phyloP scores from a whole-genome alignment of 2,888 invertebrate species.

The Limulus polyphemus region DNA sequence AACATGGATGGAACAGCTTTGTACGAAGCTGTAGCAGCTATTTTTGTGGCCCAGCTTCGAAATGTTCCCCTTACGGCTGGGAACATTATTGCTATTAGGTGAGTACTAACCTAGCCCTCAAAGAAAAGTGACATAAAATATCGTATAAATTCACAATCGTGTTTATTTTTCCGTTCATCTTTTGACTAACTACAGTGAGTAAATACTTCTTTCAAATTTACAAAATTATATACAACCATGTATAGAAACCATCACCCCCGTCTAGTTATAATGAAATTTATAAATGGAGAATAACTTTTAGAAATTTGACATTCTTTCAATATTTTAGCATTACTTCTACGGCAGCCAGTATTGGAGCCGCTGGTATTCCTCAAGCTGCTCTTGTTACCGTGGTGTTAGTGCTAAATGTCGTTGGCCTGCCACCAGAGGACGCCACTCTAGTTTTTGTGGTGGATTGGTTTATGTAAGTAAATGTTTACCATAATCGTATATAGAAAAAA shows the following conservation, averaged over 20 bases:
- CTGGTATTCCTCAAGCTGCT: conserved; percentile 91
- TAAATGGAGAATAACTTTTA: background rate
- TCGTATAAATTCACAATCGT: too few species aligned
- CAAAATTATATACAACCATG: background rate
- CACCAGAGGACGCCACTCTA: conserved; percentile 76
- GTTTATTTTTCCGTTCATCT: too few species aligned
- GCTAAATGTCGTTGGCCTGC: conserved; percentile 75
- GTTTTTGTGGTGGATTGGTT: conserved; percentile 89
- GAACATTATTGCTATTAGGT: conserved; percentile 80
- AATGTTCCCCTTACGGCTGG: conserved; percentile 69
- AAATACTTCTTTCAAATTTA: background rate
- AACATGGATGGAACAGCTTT: conserved; percentile 97
- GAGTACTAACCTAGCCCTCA: background rate
- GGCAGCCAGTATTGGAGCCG: conserved; percentile 92
- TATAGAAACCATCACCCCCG: too few species aligned
- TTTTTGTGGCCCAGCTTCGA: conserved; percentile 90
- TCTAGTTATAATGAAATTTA: too few species aligned
- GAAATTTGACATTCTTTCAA: background rate
- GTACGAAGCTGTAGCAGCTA: conserved; percentile 94
- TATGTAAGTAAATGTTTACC: conserved; percentile 51
- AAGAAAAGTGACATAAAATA: too few species aligned
- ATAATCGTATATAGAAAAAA: background rate
- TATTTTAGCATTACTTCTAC: conserved; percentile 76
- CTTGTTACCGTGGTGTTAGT: conserved; percentile 94
- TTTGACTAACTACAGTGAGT: background rate